Evolutionary conservation across 2,797 vertebrate species (phyloP), one percentile per base, ranked within the genome.

Genomic region (Meda fulgida): DNA sequence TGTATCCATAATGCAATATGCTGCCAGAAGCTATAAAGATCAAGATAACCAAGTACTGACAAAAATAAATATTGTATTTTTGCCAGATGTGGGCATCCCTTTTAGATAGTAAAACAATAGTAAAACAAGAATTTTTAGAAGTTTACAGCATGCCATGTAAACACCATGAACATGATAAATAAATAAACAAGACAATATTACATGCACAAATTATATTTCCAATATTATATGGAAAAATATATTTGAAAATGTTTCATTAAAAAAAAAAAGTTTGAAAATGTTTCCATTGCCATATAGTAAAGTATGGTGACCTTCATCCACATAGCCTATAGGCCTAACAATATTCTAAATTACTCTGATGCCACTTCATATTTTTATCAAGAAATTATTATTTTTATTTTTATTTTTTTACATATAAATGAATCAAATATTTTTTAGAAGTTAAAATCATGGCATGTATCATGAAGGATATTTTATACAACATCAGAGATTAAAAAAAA

Each of bases 1-100:
- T 71, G 18, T 34, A 34, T 72, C 9, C 80, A 63, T 19, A 60
- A 72, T 16, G 53, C 36, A 81, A 71, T 73, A 58, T 48, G 26
- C 69, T 63, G 53, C 34, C 38, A 82, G 19, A 60, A 82, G 29
- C 29, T 26, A 73, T 48, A 29, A 60, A 31, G n/a, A 60, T 71
- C 11, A 53, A 55, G 67, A 58, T 63, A 29, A 29, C n/a, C 18
- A 58, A 58, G 29, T 81, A 40, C 34, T n/a, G 11, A 55, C 48
- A 55, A 55, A 14, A 58, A 60, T 38, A 36, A 7, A n/a, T 51
- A 51, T 51, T 16, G 34, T n/a, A 53, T 76, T 76, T 51, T 36
- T 14, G 31, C 48, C 73, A 77, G 13, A 58, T 76, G 31, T 34
- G 36, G 73, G 73, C 7, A 75, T 75, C 29, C 46, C 34, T 11